Conservation (phyloP, 2,888 invertebrate genomes). For the Ochropleura leucogaster region DNA sequence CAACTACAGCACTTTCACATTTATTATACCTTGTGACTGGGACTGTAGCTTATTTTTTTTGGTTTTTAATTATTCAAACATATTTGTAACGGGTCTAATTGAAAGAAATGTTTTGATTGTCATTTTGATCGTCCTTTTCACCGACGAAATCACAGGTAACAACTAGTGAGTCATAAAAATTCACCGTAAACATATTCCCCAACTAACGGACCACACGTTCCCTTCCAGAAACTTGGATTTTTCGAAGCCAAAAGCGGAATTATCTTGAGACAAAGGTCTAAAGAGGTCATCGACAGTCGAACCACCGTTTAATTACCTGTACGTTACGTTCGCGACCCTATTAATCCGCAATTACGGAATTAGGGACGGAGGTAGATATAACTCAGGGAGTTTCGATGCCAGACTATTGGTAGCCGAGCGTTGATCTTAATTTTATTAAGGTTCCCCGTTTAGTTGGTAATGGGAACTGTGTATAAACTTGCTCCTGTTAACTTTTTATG, state of each 20-base stretch:
- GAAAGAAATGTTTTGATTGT: neutral
- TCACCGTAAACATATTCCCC: neutral
- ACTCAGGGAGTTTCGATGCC: slow-evolving; percentile 50
- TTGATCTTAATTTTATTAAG: slow-evolving; percentile 67
- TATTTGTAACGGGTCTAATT: neutral
- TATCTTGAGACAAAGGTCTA: slow-evolving; percentile 51
- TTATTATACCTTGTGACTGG: no score
- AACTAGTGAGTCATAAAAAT: neutral
- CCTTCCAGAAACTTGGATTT: slow-evolving; percentile 42
- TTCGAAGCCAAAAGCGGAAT: slow-evolving; percentile 52
- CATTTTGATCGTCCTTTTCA: neutral
- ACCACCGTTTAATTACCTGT: slow-evolving; percentile 69
- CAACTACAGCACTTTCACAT: no score
- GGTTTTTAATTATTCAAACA: no score
- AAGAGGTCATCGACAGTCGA: slow-evolving; percentile 64
- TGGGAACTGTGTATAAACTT: slow-evolving; percentile 12
- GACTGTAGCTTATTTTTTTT: no score
- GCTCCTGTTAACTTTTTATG: slow-evolving; percentile 3
- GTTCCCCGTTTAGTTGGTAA: slow-evolving; percentile 34
- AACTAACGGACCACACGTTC: neutral
- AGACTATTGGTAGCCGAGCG: slow-evolving; percentile 40
- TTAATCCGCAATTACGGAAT: slow-evolving; percentile 70
- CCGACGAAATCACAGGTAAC: neutral
- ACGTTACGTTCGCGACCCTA: slow-evolving; percentile 68
- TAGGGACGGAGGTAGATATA: slow-evolving; percentile 63